phyloP scores from a whole-genome alignment of 2,113 vertebrate species.

The Tychaedon coryphoeus region DNA sequence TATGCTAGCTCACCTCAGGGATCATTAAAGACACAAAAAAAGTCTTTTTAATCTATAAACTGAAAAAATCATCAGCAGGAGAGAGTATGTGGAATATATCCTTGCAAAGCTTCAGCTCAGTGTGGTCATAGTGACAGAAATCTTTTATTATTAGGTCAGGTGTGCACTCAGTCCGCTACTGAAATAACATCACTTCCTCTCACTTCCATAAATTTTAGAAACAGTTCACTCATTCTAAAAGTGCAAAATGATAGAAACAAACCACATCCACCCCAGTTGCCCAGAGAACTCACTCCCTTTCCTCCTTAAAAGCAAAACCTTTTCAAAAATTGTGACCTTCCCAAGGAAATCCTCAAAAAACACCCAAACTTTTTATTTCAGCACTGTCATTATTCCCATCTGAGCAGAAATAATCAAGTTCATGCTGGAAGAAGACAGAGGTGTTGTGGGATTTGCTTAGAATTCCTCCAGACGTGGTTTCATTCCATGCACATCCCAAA shows the following conservation, averaged over 20 bases:
- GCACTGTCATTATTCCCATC: neutral
- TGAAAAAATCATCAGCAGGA: neutral
- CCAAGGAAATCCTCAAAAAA: neutral
- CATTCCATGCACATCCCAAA: neutral
- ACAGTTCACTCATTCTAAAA: neutral
- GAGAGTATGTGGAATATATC: neutral
- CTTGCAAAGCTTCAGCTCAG: neutral
- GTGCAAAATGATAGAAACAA: neutral
- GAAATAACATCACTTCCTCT: slow-evolving; percentile 3
- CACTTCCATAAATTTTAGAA: neutral
- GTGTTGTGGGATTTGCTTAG: neutral
- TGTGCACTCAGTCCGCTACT: neutral
- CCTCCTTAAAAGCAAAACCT: neutral
- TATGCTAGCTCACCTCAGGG: neutral
- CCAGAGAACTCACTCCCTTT: neutral
- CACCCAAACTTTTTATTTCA: neutral
- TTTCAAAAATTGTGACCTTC: neutral
- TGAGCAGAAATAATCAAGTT: neutral
- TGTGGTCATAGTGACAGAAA: neutral
- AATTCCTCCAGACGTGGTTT: neutral
- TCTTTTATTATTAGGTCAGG: neutral
- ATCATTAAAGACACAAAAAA: neutral
- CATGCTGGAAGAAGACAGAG: neutral
- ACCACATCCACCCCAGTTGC: neutral
- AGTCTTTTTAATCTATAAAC: neutral